Evolutionary conservation across 2,888 invertebrate species (phyloP).

Genomic region (Brenthis ino): DNA sequence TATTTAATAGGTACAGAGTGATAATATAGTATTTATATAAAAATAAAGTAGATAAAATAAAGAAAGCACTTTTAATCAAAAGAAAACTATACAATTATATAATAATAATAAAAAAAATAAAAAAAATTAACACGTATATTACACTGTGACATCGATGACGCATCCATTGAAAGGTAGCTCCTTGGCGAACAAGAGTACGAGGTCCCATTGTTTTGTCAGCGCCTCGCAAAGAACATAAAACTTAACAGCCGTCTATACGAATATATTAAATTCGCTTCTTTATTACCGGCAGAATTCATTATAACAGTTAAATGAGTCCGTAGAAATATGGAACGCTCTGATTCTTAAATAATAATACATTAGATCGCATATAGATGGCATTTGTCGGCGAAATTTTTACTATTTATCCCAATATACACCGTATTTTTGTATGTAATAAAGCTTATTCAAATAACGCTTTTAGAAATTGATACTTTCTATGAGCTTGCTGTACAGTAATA

Average conservation of each 20-base stretch:
- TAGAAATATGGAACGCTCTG: conserved; percentile 66
- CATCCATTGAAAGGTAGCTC: conserved; percentile 41
- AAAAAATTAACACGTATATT: too few relatives aligned
- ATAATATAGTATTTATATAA: not conserved
- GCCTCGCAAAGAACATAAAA: conserved; percentile 52
- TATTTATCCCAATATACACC: too few relatives aligned
- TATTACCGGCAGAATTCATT: conserved; percentile 71
- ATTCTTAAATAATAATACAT: conserved; percentile 49
- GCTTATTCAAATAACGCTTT: too few relatives aligned
- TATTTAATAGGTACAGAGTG: not conserved
- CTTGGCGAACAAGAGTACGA: conserved; percentile 38
- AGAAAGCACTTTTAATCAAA: too few relatives aligned
- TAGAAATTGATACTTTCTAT: too few relatives aligned
- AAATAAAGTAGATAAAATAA: too few relatives aligned
- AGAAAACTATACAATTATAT: too few relatives aligned
- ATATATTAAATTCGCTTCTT: conserved; percentile 68
- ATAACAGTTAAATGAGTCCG: conserved; percentile 69
- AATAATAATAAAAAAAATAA: too few relatives aligned
- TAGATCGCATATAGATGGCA: conserved; percentile 3
- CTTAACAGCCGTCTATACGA: conserved; percentile 57
- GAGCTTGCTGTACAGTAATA: not conserved
- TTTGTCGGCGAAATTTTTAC: conserved; percentile 20
- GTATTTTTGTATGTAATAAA: too few relatives aligned
- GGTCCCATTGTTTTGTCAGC: conserved; percentile 53
- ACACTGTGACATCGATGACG: conserved; percentile 11